Base-by-base conservation (phyloP, 2,113 vertebrate genomes). In the Danionella cerebrum region DNA sequence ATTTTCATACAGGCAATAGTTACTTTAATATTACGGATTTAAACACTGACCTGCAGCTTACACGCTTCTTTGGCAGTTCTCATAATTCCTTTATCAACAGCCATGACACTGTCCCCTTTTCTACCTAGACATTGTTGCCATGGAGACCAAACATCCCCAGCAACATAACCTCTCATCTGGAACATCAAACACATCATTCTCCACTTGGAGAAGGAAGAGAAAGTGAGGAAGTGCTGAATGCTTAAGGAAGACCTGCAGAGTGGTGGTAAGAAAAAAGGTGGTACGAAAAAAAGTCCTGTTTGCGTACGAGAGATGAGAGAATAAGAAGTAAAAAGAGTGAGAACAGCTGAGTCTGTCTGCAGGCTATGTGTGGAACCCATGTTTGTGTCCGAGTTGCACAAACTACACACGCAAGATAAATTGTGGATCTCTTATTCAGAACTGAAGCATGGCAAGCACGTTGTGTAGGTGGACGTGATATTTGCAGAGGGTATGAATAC, bases 401-500 rank as follows among this genome's bases (percentile, higher is more conserved):
- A 29, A 44, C 14, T 21, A 60, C 24, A 42, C 35, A 24, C n/a
- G 4, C 21, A 41, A 59, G 36, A 58, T 39, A 41, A 58, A 14
- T 42, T 4, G n/a, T 5, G 57, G 57, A 60, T 60, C 44, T 60
- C 24, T 60, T 60, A 19, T 18, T 60, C 41, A 9, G 57, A 60
- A 60, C 41, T 44, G 41, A 60, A 60, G 14, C 4, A 1, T 13
- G 39, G 25, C 42, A 13, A 45, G 39, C 16, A 2, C 16, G 13
- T 38, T 6, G 47, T 71, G 35, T 57, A 47, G 24, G 42, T 47
- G 38, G 38, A 22, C 59, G 36, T 19, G 53, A 59, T 54, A 51
- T 67, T 36, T 67, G 45, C 44, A 29, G 57, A 51, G 52, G 48
- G 10, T 13, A 24, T 33, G 69, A 80, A 70, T 78, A 98, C 96